These are phyloP conservation scores for Peromyscus maniculatus DNA, from an alignment of 2,113 vertebrate species.

Conservation along the genomic window DNA sequence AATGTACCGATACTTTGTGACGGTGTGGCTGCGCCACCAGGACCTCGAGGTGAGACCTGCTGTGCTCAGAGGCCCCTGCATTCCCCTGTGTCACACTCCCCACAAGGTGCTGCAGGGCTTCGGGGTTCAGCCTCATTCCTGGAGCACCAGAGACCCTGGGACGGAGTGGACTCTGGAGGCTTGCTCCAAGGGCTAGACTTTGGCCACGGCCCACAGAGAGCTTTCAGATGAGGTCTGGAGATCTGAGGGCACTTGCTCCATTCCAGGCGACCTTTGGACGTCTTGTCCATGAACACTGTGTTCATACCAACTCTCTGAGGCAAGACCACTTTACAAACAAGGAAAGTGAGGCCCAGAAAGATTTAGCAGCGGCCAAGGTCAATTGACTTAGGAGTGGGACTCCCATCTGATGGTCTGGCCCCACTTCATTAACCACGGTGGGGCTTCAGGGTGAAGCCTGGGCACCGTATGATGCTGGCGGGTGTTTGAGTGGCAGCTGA, in stretches of 20 bases:
- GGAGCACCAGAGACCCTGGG: background rate
- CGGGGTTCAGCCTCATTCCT: background rate
- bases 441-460: background rate
- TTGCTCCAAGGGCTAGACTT: background rate
- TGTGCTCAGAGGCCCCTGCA: fast-evolving
- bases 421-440: background rate
- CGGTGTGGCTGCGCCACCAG: slow-evolving; percentile 61
- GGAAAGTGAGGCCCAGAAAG: background rate
- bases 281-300: fast-evolving
- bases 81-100: background rate
- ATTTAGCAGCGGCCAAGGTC: background rate
- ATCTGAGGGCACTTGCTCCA: background rate
- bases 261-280: fast-evolving
- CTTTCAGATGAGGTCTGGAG: fast-evolving
- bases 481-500: background rate
- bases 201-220: background rate
- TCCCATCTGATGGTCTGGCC: too few relatives aligned
- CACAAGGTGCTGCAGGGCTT: background rate
- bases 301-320: fast-evolving
- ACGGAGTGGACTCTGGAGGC: fast-evolving
- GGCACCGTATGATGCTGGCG: background rate
- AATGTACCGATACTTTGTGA: slow-evolving; percentile 72
- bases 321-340: background rate
- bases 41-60: background rate
- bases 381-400: background rate